Base-by-base conservation (phyloP, 2,113 vertebrate genomes). In the Campylomormyrus numenius region DNA sequence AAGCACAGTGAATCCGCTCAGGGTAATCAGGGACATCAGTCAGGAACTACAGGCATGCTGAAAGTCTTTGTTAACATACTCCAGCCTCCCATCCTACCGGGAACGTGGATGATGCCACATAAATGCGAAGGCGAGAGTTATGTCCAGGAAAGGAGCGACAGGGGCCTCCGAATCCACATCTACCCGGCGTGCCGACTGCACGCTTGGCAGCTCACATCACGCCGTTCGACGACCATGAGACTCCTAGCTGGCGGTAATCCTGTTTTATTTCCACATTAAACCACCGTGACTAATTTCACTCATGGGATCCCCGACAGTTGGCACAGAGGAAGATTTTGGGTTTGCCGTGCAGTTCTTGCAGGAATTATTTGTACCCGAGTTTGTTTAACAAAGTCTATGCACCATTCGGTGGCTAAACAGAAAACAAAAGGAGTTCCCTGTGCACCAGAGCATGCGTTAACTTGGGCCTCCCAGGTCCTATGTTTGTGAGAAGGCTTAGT, bases 141-240 rank as follows among this genome's bases (percentile, higher is more conserved):
- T 35, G 31, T 35, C 10, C 31, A 9, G 91, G 88, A 89, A 88
- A 83, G 86, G 45, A 58, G 50, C 42, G 90, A 89, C 48, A 48
- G 88, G 49, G 88, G 91, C 87, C 92, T 90, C 93, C 90, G 89
- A 92, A 92, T 92, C 89, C 91, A 91, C 90, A 35, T 91, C 74
- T n/a, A 89, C 53, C 89, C 62, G 90, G 31, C 53, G 39, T 91
- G 35, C 49, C 27, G 1, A 31, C 45, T n/a, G 85, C 17, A 27
- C 7, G 49, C 27, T 15, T 52, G 27, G 8, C 88, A 74, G 62
- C 42, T n/a, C 21, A 17, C 42, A 13, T 39, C 45, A 85, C 19
- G 10, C 42, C 3, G 2, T 0, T n/a, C 17, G 5, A 42, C 17
- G 74, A 85, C 83, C 24, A 48, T 7, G 21, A 21, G 24, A 42